phyloP scores from a whole-genome alignment of 1,140 invertebrate species.

The Ooceraea biroi region DNA sequence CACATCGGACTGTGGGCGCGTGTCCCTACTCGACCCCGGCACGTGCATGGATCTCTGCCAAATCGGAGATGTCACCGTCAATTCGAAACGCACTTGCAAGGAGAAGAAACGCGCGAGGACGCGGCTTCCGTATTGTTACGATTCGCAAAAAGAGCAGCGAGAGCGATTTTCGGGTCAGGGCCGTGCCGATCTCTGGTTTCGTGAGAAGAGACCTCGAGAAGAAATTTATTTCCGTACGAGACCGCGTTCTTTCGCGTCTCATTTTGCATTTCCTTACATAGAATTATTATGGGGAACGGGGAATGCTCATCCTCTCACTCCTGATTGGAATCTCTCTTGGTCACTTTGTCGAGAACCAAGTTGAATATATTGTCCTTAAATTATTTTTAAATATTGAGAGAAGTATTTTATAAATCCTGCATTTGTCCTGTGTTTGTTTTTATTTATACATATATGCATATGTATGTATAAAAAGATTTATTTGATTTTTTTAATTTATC shows the following conservation, averaged over 20 bases:
- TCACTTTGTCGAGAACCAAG: too few relatives aligned
- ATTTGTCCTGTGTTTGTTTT: not conserved
- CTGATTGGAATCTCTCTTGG: too few relatives aligned
- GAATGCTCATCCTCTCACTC: not conserved
- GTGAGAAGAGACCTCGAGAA: slow-evolving; percentile 15
- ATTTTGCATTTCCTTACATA: not conserved
- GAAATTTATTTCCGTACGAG: slow-evolving; percentile 43
- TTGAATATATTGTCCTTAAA: slow-evolving; percentile 16
- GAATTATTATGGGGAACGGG: not conserved
- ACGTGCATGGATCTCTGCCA: slow-evolving; percentile 77
- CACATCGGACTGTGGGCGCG: not conserved
- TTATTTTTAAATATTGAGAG: not conserved
- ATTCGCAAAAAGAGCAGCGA: slow-evolving; percentile 76
- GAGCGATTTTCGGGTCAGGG: slow-evolving; percentile 67
- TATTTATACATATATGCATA: not conserved
- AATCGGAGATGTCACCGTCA: slow-evolving; percentile 68
- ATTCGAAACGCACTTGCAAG: slow-evolving; percentile 46
- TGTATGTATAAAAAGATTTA: not conserved
- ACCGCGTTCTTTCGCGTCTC: not conserved
- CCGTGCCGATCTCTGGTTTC: slow-evolving; percentile 37
- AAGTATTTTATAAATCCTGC: not conserved
- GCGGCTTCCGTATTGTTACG: slow-evolving; percentile 66
- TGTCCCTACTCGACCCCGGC: slow-evolving; percentile 61
- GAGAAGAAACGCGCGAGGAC: slow-evolving; percentile 46
- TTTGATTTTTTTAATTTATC: not conserved